phyloP scores from a whole-genome alignment of 2,888 invertebrate species.

The Azorinus chamasolen region DNA sequence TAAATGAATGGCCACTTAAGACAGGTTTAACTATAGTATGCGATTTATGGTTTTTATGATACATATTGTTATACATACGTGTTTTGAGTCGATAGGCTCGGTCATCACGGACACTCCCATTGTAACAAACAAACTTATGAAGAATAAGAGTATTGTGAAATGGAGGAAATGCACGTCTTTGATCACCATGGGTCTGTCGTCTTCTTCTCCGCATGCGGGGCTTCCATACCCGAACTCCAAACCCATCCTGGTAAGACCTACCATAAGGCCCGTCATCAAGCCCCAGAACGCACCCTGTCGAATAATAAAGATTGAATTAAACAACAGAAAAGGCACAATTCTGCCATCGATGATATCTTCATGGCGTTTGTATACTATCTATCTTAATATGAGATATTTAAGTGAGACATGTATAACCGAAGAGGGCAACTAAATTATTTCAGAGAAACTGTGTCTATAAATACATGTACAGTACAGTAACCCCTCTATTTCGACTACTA shows the following conservation, averaged over 20 bases:
- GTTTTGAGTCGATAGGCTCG: conserved; percentile 61
- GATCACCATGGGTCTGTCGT: conserved; percentile 85
- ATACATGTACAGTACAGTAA: no score
- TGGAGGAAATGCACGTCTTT: conserved; percentile 87
- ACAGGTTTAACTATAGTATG: no score
- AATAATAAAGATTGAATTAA: neutral
- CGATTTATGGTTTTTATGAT: no score
- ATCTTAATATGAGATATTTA: no score
- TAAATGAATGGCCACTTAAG: no score
- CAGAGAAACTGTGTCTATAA: no score
- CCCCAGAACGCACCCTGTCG: conserved; percentile 87
- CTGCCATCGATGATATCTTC: no score
- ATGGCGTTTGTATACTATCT: no score
- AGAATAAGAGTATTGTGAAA: conserved; percentile 87
- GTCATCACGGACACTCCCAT: conserved; percentile 70
- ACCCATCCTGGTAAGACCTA: conserved; percentile 86
- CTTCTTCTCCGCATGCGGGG: conserved; percentile 86
- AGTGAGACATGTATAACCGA: no score
- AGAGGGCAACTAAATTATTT: no score
- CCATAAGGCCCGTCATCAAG: conserved; percentile 86
- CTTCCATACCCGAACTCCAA: conserved; percentile 86
- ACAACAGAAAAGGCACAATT: no score
- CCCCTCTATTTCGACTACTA: no score
- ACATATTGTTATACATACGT: conserved; percentile 62
- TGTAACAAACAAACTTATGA: conserved; percentile 82